These are phyloP conservation scores for Dicranocentrus wangi DNA, from an alignment of 2,888 invertebrate genomes.

Conservation along the genomic window DNA sequence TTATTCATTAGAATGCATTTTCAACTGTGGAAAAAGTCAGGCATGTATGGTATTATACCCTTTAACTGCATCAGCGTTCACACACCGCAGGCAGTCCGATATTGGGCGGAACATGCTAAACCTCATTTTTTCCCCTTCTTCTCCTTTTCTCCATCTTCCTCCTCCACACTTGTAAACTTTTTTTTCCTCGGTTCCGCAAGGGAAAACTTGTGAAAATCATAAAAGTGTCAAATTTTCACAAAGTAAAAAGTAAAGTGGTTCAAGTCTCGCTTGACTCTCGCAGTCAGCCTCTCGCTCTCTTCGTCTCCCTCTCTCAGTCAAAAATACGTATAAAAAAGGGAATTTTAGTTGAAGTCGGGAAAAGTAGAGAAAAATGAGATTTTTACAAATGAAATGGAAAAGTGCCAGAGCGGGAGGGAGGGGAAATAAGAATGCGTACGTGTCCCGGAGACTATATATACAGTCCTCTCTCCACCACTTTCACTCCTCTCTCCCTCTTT, in stretches of 20 bases:
- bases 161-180: conserved; percentile 13
- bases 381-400: conserved; percentile 27
- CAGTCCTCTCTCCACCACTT: too few species aligned
- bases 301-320: neutral
- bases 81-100: too few species aligned
- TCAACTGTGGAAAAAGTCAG: too few species aligned
- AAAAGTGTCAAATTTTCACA: conserved; percentile 48
- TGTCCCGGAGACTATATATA: neutral
- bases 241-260: conserved; percentile 30
- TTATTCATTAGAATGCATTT: too few species aligned
- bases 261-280: conserved; percentile 14
- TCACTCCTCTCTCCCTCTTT: neutral
- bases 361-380: conserved; percentile 5
- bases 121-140: neutral
- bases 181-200: conserved; percentile 1
- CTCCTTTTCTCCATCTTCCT: neutral
- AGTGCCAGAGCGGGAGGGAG: neutral
- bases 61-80: too few species aligned
- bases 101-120: neutral
- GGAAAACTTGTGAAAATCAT: conserved; percentile 50
- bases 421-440: conserved; percentile 5
- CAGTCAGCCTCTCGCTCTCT: neutral
- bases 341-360: conserved; percentile 23
- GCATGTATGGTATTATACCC: too few species aligned
- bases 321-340: conserved; percentile 6